Percentiles rank a stretch among this genome's conserved stretches.
Conservation (phyloP, 2,797 vertebrate species). For the Tauraco hartlaubi region DNA sequence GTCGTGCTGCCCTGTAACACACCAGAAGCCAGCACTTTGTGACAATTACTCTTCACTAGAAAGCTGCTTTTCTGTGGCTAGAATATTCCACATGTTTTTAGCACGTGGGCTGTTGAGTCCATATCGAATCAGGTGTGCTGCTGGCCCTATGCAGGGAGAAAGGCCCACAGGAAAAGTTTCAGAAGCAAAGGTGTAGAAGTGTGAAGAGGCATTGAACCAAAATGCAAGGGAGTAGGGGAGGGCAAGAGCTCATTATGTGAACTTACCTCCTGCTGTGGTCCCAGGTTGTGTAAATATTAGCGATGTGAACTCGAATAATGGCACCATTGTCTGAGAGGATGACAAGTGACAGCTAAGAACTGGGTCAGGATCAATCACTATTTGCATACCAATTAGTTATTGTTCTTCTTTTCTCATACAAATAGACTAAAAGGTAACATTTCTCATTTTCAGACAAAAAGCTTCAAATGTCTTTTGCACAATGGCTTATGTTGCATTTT, state of each 20-base stretch:
- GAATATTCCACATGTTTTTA: not conserved
- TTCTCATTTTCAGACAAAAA: not conserved
- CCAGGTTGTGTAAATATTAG: constrained; percentile 52
- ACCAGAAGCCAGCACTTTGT: not conserved
- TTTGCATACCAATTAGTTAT: constrained; percentile 71
- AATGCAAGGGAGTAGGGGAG: not conserved
- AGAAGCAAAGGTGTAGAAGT: not conserved
- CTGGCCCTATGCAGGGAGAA: not conserved
- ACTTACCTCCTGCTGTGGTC: constrained; percentile 22
- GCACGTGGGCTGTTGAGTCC: not conserved
- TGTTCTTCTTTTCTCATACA: constrained; percentile 3
- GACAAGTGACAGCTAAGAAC: constrained; percentile 42
- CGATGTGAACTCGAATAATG: constrained; percentile 51
- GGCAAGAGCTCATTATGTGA: not conserved
- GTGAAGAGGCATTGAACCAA: constrained; percentile 30
- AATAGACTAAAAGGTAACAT: not conserved
- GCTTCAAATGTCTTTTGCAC: not conserved
- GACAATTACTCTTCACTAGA: not conserved
- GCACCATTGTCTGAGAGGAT: constrained; percentile 39
- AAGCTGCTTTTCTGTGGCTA: not conserved
- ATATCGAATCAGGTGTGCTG: not conserved
- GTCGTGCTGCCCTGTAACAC: not conserved
- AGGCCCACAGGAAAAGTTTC: not conserved
- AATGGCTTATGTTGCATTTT: not conserved
- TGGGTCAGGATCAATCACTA: constrained; percentile 64